Evolutionary conservation across 2,113 vertebrate genomes (phyloP), one percentile per base, ranked within the genome.

Genomic region (Dipodomys spectabilis): DNA sequence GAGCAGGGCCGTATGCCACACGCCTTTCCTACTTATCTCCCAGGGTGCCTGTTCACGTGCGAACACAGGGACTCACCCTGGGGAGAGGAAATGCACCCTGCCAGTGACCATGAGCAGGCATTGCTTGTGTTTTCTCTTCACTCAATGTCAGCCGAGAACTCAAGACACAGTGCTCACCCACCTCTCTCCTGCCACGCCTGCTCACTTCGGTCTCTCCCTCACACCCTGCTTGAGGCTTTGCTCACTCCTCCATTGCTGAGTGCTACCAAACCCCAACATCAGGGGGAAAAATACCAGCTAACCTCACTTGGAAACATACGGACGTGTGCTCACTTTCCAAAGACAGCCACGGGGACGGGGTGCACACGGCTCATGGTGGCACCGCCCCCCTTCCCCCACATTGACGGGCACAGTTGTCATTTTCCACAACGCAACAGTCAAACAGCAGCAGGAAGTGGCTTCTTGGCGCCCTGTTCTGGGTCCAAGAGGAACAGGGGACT

Each of bases 391-490:
- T 22, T 60, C 72, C 39, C 39, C 20, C 25, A 30, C 57, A 45
- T n/a, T 81, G 49, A 0, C 35, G 49, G 62, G 35, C 75, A 19
- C n/a, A 19, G 39, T 83, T 83, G 67, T 62, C 75, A 72, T 78
- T n/a, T 71, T 80, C 91, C 20, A 19, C 23, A 93, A n/a, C 32
- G 74, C 90, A 18, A 62, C 39, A n/a, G 60, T 75, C 89, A 80
- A 35, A 64, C 7, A 0, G 0, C 80, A 71, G 64, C 18, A 25
- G 82, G 85, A 92, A 10, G 30, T 60, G 62, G 44, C 10, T 39
- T 80, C 35, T n/a, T 49, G 28, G 44, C 7, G 65, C 4, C 35
- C 6, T 27, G n/a, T 62, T 72, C 67, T 5, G 65, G 53, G 23
- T 30, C 44, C 62, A 57, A 8, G 7, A 7, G 9, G 15, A 82